Evolutionary conservation across 2,888 invertebrate genomes (phyloP).

Genomic region (Eledona agricola): DNA sequence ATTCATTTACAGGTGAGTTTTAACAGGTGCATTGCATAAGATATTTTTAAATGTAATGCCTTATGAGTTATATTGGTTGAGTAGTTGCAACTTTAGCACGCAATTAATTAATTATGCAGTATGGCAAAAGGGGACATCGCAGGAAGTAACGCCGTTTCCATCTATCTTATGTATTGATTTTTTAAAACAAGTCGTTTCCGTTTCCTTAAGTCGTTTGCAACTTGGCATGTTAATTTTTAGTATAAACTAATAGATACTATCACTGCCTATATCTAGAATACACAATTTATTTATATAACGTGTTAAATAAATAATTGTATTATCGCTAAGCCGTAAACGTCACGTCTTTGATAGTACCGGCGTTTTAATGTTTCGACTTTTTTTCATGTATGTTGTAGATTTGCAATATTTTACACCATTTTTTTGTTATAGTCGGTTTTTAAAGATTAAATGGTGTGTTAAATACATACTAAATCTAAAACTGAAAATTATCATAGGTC

Average conservation of each 20-base stretch:
- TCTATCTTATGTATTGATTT: constrained; percentile 24
- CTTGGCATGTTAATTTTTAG: constrained; percentile 11
- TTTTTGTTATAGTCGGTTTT: too few species aligned
- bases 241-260: constrained; percentile 22
- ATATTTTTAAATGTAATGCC: constrained; percentile 26
- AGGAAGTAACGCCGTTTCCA: constrained; percentile 28
- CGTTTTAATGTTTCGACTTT: too few species aligned
- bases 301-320: too few species aligned
- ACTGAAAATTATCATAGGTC: too few species aligned
- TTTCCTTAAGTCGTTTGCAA: constrained; percentile 14
- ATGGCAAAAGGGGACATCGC: constrained; percentile 6
- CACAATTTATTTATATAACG: too few species aligned
- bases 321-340: too few species aligned
- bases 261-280: too few species aligned
- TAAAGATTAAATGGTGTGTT: too few species aligned
- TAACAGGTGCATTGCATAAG: constrained; percentile 45
- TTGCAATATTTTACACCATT: too few species aligned
- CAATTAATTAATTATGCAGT: constrained; percentile 30
- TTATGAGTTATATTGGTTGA: constrained; percentile 8
- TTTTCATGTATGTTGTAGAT: too few species aligned
- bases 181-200: constrained; percentile 18
- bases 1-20: constrained; percentile 87
- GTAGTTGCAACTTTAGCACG: constrained; percentile 23
- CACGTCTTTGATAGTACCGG: too few species aligned
- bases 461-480: too few species aligned